Percentiles rank a stretch among this genome's conserved stretches.
These are phyloP conservation scores for Gorsachius magnificus DNA, from an alignment of 2,797 vertebrate genomes.

Conservation along the genomic window DNA sequence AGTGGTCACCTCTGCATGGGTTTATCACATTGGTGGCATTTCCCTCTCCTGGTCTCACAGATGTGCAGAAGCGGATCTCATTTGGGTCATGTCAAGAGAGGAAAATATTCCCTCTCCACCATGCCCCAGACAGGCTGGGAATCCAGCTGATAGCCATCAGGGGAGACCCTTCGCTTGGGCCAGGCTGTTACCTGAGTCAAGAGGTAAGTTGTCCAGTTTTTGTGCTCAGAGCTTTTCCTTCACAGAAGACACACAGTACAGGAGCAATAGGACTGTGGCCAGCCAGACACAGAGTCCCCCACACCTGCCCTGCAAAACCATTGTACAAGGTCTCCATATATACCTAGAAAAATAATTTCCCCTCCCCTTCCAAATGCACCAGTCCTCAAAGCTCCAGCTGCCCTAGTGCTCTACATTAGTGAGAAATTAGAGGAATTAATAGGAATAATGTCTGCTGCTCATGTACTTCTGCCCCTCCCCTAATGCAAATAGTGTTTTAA, in stretches of 20 bases:
- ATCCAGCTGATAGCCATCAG: conserved; percentile 32
- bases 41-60: conserved; percentile 27
- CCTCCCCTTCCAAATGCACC: fast-evolving
- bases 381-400: not conserved
- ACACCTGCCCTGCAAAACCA: not conserved
- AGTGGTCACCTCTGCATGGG: not conserved
- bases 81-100: conserved; percentile 80
- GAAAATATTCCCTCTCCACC: conserved; percentile 72
- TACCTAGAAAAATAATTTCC: not conserved
- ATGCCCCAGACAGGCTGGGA: conserved; percentile 72
- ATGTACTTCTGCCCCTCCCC: not conserved
- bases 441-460: not conserved
- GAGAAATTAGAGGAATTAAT: not conserved
- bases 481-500: not conserved
- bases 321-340: not conserved
- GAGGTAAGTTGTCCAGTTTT: conserved; percentile 64
- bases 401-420: fast-evolving
- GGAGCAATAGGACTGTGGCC: not conserved
- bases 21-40: not conserved
- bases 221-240: not conserved
- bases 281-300: fast-evolving
- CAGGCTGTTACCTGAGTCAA: conserved; percentile 78
- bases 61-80: not conserved
- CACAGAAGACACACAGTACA: not conserved
- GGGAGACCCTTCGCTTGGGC: conserved; percentile 65